Base-by-base conservation (phyloP, 2,888 invertebrate genomes). In the Orthonychiurus folsomi region DNA sequence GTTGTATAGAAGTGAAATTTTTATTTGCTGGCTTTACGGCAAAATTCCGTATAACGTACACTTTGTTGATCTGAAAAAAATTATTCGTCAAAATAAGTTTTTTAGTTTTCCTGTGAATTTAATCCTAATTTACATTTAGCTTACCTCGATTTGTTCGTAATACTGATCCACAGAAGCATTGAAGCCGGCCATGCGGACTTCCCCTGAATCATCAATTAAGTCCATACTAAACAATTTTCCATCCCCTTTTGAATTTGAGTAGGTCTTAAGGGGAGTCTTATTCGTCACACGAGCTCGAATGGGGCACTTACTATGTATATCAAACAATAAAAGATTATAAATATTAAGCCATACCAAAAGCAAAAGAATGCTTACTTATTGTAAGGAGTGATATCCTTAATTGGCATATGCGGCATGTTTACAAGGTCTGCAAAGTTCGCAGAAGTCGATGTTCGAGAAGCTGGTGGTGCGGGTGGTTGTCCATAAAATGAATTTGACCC, bases 191-290 rank as follows among this genome's bases (percentile, higher is more conserved):
- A 88, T 89, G 66, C 92, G 81, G 70, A 97, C 95, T 78, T 96
- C 95, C 1, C 95, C 94, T 65, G 86, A 88, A 74, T 93, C 93
- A 77, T 97, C 97, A 65, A 89, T 80, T n/a, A 97, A 78, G 77
- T 93, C 93, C 80, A 95, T 85, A 66, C 86, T 89, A 77, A 97
- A 97, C 1, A 97, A 80, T 76, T 92, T 91, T 0, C 97, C 97
- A 77, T 94, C 93, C 0, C 95, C 94, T 63, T 85, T 83, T 0
- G 92, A 86, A 78, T 97, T 97, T 66, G 86, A 89, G 92, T 93
- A 97, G 0, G 86, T 87, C 63, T 89, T 84, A 55, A 96, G 84
- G 0, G 80, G 75, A 0, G 87, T 82, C 76, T 97, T 97, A 72
- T 83, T 85, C 64, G 87, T 87, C 0, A 96, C 89, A 59, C 95